phyloP scores from a whole-genome alignment of 2,888 invertebrate genomes.

The Drosophila nr. fundita region DNA sequence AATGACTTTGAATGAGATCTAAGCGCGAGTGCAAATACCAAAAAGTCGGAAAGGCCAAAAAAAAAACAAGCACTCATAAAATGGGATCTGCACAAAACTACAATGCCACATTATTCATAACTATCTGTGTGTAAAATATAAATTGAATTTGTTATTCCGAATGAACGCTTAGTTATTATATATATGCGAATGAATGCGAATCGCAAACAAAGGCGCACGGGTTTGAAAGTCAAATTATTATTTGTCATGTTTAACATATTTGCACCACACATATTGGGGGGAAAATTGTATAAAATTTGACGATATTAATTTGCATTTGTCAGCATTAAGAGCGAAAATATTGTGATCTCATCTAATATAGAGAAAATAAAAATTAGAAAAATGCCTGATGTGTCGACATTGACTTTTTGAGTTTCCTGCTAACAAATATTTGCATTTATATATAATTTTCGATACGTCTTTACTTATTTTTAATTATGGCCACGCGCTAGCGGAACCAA shows the following conservation, averaged over 20 bases:
- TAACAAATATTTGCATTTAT: constrained; percentile 2
- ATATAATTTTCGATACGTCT: neutral
- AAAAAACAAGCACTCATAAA: neutral
- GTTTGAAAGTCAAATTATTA: constrained; percentile 34
- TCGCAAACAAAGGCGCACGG: constrained; percentile 20
- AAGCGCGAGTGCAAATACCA: constrained; percentile 17
- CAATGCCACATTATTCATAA: constrained; percentile 1
- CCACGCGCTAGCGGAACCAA: neutral
- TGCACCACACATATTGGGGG: constrained; percentile 3
- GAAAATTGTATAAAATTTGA: constrained; percentile 5
- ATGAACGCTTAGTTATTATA: constrained; percentile 21
- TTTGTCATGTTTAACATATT: constrained; percentile 46
- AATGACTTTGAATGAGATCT: constrained; percentile 20
- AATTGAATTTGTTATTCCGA: neutral
- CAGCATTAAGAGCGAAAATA: neutral
- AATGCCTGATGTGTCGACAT: constrained; percentile 1
- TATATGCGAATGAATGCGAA: constrained; percentile 26
- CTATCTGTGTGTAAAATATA: constrained; percentile 2
- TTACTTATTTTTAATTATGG: neutral
- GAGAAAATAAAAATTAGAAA: neutral
- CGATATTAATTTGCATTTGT: constrained; percentile 28
- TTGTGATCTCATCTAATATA: neutral
- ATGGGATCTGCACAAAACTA: neutral
- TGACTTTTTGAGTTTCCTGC: constrained; percentile 1
- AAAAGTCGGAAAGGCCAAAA: neutral